Base-by-base conservation (phyloP, 2,113 vertebrate genomes). In the Calidris pugnax region DNA sequence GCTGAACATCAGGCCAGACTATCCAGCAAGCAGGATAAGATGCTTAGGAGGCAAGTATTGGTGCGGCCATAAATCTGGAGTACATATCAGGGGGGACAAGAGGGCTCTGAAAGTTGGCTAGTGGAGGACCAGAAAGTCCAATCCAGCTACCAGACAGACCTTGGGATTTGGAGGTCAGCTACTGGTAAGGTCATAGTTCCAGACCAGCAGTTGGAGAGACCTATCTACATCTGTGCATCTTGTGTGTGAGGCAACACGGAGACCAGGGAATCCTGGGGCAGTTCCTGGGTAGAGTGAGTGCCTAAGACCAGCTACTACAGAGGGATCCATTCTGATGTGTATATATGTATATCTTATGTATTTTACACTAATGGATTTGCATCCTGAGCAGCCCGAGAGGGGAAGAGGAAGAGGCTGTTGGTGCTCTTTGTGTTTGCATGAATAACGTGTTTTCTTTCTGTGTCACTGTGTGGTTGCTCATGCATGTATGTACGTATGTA, bases 51-150 rank as follows among this genome's bases (percentile, higher is more conserved):
- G 28, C 28, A 76, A 56, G 12, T 14, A 28, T 0, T 66, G 28
- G 30, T 60, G 17, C 43, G 41, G 50, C 68, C 5, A 0, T 14
- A 60, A 53, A 23, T 32, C 51, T 57, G 56, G 24, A 30, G 19
- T 41, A 17, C 27, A 28, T 48, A 81, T 53, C 6, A 37, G 2
- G 0, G 5, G 6, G 14, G 1, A 62, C 13, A 83, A 72, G 33
- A 72, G 21, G 4, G 21, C 2, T 68, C 19, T 77, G 23, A 37
- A 60, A 80, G 16, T 7, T 56, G 23, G 24, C 28, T 41, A 47
- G n/a, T 50, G 35, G 21, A 45, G 8, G 12, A 80, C 10, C 3
- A 45, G 8, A 4, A 83, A 27, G 32, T 72, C 47, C 19, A 76
- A 59, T 13, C 5, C 72, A 88, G 28, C 39, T 64, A 10, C 66